These are phyloP conservation scores for Cyrtonyx montezumae DNA, from an alignment of 2,113 vertebrate genomes.

Conservation along the genomic window DNA sequence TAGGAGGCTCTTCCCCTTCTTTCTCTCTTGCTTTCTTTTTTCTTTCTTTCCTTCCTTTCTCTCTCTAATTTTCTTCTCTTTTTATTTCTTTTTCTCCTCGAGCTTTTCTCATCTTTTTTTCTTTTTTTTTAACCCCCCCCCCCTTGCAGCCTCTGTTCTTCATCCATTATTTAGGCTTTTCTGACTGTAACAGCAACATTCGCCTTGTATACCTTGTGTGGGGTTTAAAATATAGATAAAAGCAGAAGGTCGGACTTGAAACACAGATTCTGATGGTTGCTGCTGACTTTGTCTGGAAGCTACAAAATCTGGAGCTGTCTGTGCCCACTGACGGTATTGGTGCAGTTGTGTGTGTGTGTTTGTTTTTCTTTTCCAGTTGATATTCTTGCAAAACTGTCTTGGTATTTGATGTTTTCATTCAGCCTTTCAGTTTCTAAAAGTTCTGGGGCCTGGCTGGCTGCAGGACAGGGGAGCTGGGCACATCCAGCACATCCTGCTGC, in stretches of 20 bases:
- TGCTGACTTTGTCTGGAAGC: conserved; percentile 77
- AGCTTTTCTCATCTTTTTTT: not conserved
- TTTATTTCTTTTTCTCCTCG: not conserved
- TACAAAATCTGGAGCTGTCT: conserved; percentile 69
- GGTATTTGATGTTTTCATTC: conserved; percentile 54
- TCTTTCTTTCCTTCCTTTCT: not conserved
- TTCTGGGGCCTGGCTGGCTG: conserved; percentile 33
- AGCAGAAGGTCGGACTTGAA: conserved; percentile 93
- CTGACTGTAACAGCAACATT: conserved; percentile 89
- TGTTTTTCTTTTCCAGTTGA: not conserved
- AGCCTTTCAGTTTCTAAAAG: conserved; percentile 46
- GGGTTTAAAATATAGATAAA: conserved; percentile 99
- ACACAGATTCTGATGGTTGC: conserved; percentile 76
- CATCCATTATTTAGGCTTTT: conserved; percentile 89
- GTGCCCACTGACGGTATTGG: conserved; percentile 10
- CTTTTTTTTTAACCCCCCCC: not conserved
- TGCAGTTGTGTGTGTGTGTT: not conserved
- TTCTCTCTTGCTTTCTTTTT: not conserved
- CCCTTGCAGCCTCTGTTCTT: conserved; percentile 80
- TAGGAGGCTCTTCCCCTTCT: not conserved
- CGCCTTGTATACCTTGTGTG: conserved; percentile 94
- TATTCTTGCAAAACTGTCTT: conserved; percentile 28
- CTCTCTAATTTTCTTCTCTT: not conserved
- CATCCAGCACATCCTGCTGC: not conserved
- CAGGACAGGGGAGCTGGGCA: not conserved